Percentiles rank a stretch among this genome's conserved stretches.
Evolutionary conservation across 2,113 vertebrate genomes (phyloP).

Genomic region (Nothoprocta perdicaria): DNA sequence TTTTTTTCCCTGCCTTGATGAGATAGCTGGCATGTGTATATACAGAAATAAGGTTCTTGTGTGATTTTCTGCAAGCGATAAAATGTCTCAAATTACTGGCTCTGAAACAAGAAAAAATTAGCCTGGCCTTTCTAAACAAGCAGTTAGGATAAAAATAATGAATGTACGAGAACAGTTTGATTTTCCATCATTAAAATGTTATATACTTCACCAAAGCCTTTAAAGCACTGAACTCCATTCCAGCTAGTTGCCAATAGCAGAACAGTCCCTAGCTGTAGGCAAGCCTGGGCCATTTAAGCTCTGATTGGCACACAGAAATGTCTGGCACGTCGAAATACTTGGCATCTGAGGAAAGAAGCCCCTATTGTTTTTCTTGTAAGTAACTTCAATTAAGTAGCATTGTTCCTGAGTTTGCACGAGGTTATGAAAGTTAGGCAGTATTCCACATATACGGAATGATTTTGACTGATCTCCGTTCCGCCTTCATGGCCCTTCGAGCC

Average conservation of each 20-base stretch:
- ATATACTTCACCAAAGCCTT: background rate
- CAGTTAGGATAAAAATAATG: background rate
- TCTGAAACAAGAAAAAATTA: background rate
- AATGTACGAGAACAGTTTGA: background rate
- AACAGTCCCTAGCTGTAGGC: background rate
- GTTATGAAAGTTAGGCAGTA: rapidly evolving
- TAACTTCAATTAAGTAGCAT: background rate
- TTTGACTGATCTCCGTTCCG: background rate
- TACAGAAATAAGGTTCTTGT: background rate
- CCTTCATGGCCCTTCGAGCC: background rate
- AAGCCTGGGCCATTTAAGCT: background rate
- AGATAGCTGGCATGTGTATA: background rate
- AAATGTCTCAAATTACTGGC: background rate
- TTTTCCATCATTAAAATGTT: background rate
- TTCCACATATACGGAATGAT: rapidly evolving
- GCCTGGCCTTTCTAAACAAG: background rate
- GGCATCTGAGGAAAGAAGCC: background rate
- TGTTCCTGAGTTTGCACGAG: background rate
- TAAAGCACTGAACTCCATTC: background rate
- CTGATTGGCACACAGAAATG: background rate
- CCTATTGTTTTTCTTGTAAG: background rate
- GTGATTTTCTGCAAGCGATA: background rate
- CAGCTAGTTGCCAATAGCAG: background rate
- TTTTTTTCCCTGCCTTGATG: background rate
- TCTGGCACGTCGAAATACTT: background rate